Percentiles rank a stretch among this genome's conserved stretches.
Evolutionary conservation across 2,113 vertebrate genomes (phyloP).

Genomic region (Strigops habroptila): DNA sequence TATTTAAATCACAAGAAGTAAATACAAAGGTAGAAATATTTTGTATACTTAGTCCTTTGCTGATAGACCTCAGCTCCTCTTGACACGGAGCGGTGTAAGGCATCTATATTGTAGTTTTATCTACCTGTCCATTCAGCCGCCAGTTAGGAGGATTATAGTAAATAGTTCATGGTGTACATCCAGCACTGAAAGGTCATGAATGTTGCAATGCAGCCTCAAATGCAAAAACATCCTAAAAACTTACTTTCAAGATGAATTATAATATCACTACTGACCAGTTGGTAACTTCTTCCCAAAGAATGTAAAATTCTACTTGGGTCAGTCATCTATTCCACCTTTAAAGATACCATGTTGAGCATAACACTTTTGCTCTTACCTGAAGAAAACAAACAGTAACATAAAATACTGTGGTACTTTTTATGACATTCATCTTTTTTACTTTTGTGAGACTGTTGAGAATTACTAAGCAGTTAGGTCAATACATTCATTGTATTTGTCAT

Average conservation of each 20-base stretch:
- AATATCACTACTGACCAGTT: not conserved
- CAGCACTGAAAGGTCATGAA: not conserved
- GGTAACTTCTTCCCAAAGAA: not conserved
- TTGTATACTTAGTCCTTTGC: not conserved
- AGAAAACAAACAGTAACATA: not conserved
- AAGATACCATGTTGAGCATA: not conserved
- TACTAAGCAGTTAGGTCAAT: not conserved
- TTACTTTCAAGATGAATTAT: not conserved
- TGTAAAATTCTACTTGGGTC: not conserved
- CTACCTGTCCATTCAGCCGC: accelerated
- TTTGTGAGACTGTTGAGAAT: not conserved
- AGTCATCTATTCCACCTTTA: not conserved
- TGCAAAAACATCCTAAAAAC: not conserved
- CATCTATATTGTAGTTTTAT: not conserved
- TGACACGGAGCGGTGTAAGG: accelerated
- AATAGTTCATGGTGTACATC: not conserved
- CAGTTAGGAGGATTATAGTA: not conserved
- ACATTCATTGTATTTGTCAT: not conserved
- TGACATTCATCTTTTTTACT: not conserved
- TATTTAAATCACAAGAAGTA: not conserved
- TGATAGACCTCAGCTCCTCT: not conserved
- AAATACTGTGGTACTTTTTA: not conserved
- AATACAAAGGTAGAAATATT: not conserved
- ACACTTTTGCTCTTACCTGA: not conserved
- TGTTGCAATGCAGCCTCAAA: not conserved